These are phyloP conservation scores for Pedetes capensis DNA, from an alignment of 2,113 vertebrate species.

Conservation along the genomic window DNA sequence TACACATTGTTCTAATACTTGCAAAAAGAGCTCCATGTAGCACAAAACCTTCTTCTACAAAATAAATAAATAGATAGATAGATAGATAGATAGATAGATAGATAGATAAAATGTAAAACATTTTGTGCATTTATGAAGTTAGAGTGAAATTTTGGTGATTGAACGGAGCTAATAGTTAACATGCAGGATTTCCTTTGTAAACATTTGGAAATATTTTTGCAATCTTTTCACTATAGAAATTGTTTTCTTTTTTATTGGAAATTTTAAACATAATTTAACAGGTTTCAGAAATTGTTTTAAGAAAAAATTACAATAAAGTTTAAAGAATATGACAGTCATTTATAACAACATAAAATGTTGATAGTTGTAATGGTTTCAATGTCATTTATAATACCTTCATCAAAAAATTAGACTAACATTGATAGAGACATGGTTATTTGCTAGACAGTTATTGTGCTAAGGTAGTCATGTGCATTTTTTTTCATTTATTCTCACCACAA, in stretches of 20 bases:
- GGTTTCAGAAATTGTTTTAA: too few species aligned
- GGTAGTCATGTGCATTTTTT: not conserved
- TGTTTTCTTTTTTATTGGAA: too few species aligned
- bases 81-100: too few species aligned
- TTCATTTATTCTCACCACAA: not conserved
- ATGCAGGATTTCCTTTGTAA: not conserved
- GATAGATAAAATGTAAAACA: not conserved
- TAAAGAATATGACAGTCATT: not conserved
- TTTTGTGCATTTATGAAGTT: not conserved
- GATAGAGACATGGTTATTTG: not conserved
- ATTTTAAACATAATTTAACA: too few species aligned
- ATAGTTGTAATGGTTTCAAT: not conserved
- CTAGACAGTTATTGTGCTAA: not conserved
- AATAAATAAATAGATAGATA: too few species aligned
- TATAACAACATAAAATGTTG: not conserved
- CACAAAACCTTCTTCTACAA: not conserved
- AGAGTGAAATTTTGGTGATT: not conserved
- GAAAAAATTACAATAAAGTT: not conserved
- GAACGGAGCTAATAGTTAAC: not conserved
- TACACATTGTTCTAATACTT: not conserved
- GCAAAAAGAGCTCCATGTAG: not conserved
- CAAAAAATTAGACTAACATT: conserved; percentile 5
- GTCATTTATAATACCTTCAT: not conserved
- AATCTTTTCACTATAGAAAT: not conserved
- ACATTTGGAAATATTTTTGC: not conserved